Percentiles rank a stretch among this genome's conserved stretches.
These are phyloP conservation scores for Mechanitis mazaeus DNA, from an alignment of 2,888 invertebrate species.

Conservation along the genomic window DNA sequence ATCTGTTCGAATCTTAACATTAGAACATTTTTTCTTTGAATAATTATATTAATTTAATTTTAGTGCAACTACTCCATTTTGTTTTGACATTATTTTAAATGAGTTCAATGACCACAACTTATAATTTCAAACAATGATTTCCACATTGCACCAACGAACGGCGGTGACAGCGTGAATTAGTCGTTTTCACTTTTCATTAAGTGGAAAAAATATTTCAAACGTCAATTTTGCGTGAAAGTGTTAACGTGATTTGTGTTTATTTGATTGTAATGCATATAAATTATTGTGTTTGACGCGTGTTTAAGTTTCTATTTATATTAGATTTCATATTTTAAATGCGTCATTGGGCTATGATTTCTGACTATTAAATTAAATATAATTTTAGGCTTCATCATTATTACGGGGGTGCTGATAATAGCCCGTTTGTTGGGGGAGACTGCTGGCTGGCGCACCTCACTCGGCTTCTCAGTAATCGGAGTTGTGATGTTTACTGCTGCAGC, in stretches of 20 bases:
- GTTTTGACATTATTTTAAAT: not conserved
- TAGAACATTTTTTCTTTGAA: too few relatives aligned
- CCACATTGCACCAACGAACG: not conserved
- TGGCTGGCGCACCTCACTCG: conserved; percentile 79
- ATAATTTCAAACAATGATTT: not conserved
- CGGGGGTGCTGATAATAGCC: conserved; percentile 77
- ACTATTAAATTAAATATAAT: conserved; percentile 1
- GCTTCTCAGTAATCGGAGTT: conserved; percentile 79
- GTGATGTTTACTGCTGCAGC: conserved; percentile 80
- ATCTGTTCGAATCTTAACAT: too few relatives aligned
- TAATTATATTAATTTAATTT: too few relatives aligned
- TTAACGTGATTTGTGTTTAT: conserved; percentile 29
- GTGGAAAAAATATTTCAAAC: conserved; percentile 54
- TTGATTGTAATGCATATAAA: conserved; percentile 9
- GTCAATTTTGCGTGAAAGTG: conserved; percentile 42
- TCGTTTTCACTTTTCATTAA: conserved; percentile 45
- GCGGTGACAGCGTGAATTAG: conserved; percentile 23
- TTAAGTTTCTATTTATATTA: too few relatives aligned
- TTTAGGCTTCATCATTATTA: conserved; percentile 80
- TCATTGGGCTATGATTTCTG: too few relatives aligned
- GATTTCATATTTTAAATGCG: too few relatives aligned
- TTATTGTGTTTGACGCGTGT: not conserved
- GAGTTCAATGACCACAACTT: not conserved
- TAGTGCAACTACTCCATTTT: too few relatives aligned
- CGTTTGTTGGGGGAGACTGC: conserved; percentile 78